Evolutionary conservation across 2,888 invertebrate species (phyloP).

Genomic region (Lasiommata megera): DNA sequence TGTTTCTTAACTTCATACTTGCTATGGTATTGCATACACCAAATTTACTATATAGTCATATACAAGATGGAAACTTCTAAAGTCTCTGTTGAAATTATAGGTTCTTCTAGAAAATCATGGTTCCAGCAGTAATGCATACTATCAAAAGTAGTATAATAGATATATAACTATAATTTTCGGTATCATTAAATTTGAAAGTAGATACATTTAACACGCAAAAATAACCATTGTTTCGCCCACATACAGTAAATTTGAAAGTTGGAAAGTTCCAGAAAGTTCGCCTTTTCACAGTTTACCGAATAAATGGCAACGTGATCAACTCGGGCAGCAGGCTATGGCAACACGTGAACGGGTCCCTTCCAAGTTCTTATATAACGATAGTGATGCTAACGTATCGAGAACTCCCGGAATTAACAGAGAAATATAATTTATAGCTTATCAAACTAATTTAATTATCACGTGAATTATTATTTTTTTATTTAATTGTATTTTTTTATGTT

Average conservation of each 20-base stretch:
- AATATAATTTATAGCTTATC: neutral
- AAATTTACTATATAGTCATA: too few relatives aligned
- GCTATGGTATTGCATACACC: too few relatives aligned
- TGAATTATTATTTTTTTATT: neutral
- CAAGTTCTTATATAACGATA: neutral
- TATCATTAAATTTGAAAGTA: too few relatives aligned
- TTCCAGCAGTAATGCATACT: neutral
- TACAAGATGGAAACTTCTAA: too few relatives aligned
- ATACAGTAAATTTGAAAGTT: neutral
- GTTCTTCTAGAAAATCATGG: too few relatives aligned
- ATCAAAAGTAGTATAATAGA: too few relatives aligned
- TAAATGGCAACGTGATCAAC: slow-evolving; percentile 25
- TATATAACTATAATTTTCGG: too few relatives aligned
- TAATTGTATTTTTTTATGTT: too few relatives aligned
- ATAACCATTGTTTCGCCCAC: slow-evolving; percentile 1
- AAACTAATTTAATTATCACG: neutral
- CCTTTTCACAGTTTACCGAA: neutral
- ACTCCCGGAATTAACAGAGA: neutral
- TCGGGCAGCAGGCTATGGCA: too few relatives aligned
- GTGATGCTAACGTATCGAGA: neutral
- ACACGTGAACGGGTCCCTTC: slow-evolving; percentile 19
- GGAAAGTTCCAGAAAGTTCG: neutral
- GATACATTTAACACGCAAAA: neutral
- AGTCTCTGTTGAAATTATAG: too few relatives aligned
- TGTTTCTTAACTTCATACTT: too few relatives aligned